These are phyloP conservation scores for Sphecodes monilicornis DNA, from an alignment of 2,888 invertebrate genomes.

Conservation along the genomic window DNA sequence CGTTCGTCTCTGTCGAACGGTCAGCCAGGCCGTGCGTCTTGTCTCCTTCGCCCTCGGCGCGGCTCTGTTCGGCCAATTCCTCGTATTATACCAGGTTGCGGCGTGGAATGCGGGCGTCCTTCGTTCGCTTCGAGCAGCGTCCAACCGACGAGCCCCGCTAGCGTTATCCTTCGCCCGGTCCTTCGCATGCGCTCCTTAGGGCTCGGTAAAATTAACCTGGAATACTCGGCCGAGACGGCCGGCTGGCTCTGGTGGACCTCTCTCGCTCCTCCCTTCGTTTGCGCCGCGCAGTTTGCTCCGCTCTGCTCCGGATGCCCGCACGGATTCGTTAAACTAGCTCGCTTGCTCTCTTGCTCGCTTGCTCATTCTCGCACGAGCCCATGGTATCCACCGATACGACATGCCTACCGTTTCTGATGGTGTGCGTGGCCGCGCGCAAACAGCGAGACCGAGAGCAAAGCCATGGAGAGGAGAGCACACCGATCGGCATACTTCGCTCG, in stretches of 20 bases:
- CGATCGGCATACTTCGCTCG: conserved; percentile 49
- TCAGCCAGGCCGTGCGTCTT: conserved; percentile 1
- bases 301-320: conserved; percentile 12
- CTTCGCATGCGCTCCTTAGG: conserved; percentile 75
- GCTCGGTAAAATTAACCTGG: conserved; percentile 75
- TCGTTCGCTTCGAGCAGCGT: conserved; percentile 82
- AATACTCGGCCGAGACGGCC: conserved; percentile 70
- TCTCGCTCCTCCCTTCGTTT: conserved; percentile 44
- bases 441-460: not conserved
- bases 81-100: conserved; percentile 84
- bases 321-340: conserved; percentile 55
- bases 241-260: conserved; percentile 26
- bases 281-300: not conserved
- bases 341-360: not conserved
- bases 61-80: conserved; percentile 79
- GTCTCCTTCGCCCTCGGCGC: conserved; percentile 41
- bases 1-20: conserved; percentile 13
- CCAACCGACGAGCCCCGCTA: conserved; percentile 79
- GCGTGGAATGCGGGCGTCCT: conserved; percentile 84
- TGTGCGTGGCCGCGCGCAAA: not conserved
- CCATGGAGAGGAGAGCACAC: conserved; percentile 4
- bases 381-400: conserved; percentile 35
- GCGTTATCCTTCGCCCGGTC: conserved; percentile 77
- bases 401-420: conserved; percentile 19
- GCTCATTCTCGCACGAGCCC: conserved; percentile 10